Evolutionary conservation across 2,797 vertebrate species (phyloP).

Genomic region (Antrozous pallidus): DNA sequence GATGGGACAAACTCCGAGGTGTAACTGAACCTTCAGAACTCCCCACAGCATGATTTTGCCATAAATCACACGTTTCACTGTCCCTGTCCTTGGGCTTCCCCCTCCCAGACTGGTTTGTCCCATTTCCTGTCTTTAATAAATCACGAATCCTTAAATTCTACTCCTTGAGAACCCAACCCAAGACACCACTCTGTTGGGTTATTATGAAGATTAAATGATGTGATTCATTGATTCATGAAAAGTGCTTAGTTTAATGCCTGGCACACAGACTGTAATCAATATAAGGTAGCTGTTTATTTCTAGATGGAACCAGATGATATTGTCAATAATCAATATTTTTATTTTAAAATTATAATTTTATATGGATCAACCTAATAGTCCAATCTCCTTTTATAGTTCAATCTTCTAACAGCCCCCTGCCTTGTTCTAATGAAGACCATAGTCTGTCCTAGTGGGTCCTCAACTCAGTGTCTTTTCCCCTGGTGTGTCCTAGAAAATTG

Average conservation of each 20-base stretch:
- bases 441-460: neutral
- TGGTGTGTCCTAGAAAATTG: neutral
- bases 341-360: neutral
- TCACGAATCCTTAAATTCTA: neutral
- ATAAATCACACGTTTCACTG: neutral
- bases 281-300: conserved; percentile 3
- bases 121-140: neutral
- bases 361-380: neutral
- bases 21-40: neutral
- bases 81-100: neutral
- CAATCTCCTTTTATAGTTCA: neutral
- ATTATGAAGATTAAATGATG: neutral
- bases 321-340: conserved; percentile 14
- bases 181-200: neutral
- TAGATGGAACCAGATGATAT: conserved; percentile 13
- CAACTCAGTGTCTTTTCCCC: neutral
- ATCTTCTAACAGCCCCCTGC: neutral
- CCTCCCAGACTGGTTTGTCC: neutral
- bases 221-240: neutral
- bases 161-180: neutral
- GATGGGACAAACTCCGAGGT: neutral
- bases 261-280: neutral
- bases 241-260: neutral
- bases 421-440: neutral
- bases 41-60: neutral